Percentiles rank a stretch among this genome's conserved stretches.
Conservation (phyloP, 2,888 invertebrate genomes). For the Amiota minor region DNA sequence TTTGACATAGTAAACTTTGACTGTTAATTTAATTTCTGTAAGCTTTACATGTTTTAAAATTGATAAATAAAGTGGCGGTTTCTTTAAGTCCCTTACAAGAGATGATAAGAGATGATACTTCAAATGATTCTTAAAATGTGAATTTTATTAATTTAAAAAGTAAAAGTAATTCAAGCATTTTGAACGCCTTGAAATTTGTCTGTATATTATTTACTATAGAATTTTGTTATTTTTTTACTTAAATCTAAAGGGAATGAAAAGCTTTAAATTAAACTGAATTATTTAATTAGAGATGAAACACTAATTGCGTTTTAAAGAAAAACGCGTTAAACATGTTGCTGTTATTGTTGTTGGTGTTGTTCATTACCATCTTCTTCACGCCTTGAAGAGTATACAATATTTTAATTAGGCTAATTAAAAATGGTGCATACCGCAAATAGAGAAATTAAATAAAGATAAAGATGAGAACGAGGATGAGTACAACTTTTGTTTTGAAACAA, state of each 20-base stretch:
- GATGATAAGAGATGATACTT: background rate
- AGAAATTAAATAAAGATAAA: too few species aligned
- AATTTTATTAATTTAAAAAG: background rate
- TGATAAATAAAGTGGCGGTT: too few species aligned
- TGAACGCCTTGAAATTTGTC: too few species aligned
- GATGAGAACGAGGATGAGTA: too few species aligned
- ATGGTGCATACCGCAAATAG: constrained; percentile 15
- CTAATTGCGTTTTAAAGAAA: constrained; percentile 1
- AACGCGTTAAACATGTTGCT: background rate
- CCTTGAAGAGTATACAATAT: constrained; percentile 2
- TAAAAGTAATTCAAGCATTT: too few species aligned
- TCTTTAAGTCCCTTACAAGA: too few species aligned
- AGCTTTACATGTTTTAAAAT: too few species aligned
- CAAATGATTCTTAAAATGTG: background rate
- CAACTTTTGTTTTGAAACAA: too few species aligned
- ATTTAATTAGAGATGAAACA: constrained; percentile 4
- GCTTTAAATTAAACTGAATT: background rate
- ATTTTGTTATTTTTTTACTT: background rate
- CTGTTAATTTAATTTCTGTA: too few species aligned
- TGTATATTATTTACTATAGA: too few species aligned
- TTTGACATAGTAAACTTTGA: too few species aligned
- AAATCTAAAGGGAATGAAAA: background rate
- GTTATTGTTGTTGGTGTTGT: background rate
- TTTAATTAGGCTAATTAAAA: constrained; percentile 38
- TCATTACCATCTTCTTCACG: too few species aligned